Evolutionary conservation across 2,888 invertebrate genomes (phyloP).

Genomic region (Orthosia gothica): DNA sequence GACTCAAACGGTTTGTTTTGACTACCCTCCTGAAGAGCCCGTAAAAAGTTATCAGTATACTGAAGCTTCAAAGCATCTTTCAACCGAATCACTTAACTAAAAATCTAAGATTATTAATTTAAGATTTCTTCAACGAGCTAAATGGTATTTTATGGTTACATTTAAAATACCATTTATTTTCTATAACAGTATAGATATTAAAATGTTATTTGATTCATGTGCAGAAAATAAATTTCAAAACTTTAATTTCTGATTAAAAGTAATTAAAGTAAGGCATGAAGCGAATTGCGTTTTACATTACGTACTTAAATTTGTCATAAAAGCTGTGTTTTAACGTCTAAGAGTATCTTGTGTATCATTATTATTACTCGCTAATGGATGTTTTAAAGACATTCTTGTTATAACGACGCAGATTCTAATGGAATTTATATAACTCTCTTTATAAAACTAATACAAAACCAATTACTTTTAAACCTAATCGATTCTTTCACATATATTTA

Average conservation of each 20-base stretch:
- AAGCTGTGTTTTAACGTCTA: conserved; percentile 31
- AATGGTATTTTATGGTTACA: conserved; percentile 28
- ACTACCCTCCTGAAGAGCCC: conserved; percentile 84
- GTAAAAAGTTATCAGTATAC: conserved; percentile 83
- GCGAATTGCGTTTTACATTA: conserved; percentile 8
- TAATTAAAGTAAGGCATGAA: conserved; percentile 3
- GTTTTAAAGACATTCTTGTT: conserved; percentile 73
- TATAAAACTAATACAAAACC: conserved; percentile 36
- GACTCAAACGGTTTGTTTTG: conserved; percentile 90
- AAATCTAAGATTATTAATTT: conserved; percentile 38
- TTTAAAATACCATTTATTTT: conserved; percentile 21
- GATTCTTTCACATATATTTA: conserved; percentile 33
- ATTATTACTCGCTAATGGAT: conserved; percentile 47
- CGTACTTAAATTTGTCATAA: conserved; percentile 37
- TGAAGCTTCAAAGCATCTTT: conserved; percentile 82
- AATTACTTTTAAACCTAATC: conserved; percentile 34
- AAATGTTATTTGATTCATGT: background rate
- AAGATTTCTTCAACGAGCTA: conserved; percentile 29
- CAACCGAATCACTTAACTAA: conserved; percentile 67
- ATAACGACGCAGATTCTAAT: conserved; percentile 44
- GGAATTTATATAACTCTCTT: conserved; percentile 22
- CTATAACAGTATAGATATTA: background rate
- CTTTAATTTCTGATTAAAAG: conserved; percentile 22
- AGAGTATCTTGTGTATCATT: too few relatives aligned
- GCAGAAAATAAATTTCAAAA: conserved; percentile 10